Evolutionary conservation across 2,797 vertebrate genomes (phyloP).

Genomic region (Ceryle rudis): DNA sequence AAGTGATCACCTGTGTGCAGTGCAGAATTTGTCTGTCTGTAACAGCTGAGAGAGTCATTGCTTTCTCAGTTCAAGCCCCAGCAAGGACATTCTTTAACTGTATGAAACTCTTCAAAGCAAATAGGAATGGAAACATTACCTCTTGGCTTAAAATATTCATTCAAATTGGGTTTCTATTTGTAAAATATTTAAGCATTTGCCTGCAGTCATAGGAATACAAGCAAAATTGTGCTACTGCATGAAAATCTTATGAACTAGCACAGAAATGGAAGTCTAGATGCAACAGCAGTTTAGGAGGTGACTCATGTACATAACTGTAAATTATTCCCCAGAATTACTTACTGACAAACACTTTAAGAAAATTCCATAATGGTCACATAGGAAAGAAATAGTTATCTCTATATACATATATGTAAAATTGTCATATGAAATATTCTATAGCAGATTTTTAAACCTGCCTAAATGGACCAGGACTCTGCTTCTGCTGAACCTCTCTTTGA

Average conservation of each 20-base stretch:
- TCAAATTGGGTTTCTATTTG: slow-evolving; percentile 26
- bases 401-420: fast-evolving
- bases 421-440: not conserved
- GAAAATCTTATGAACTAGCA: slow-evolving; percentile 50
- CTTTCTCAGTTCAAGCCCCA: not conserved
- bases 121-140: slow-evolving; percentile 12
- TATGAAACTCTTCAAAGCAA: slow-evolving; percentile 30
- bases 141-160: slow-evolving; percentile 51
- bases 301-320: not conserved
- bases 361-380: not conserved
- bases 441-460: not conserved
- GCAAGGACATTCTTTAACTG: not conserved
- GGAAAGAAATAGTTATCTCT: not conserved
- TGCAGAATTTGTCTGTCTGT: not conserved
- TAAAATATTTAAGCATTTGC: slow-evolving; percentile 70
- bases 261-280: slow-evolving; percentile 4
- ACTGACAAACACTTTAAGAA: not conserved
- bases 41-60: not conserved
- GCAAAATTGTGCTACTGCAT: slow-evolving; percentile 14
- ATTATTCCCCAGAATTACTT: not conserved
- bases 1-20: not conserved
- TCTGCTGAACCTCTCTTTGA: not conserved
- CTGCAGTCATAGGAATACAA: slow-evolving; percentile 29
- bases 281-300: slow-evolving; percentile 22
- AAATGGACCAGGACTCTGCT: not conserved